Evolutionary conservation across 1,140 invertebrate species (phyloP).

Genomic region (Drosophila erecta): DNA sequence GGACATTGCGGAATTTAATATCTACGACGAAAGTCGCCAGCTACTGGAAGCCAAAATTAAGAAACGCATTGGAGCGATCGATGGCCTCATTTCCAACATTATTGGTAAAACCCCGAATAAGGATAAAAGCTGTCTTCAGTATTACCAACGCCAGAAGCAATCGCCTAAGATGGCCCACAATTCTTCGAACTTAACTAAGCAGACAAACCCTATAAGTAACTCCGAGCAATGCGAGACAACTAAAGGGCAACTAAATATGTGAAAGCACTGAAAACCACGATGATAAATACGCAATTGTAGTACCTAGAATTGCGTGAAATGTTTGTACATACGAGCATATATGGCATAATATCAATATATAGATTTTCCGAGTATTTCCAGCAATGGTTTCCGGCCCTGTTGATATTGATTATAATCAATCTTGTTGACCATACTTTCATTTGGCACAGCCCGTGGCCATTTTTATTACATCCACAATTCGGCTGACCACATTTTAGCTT

Average conservation of each 20-base stretch:
- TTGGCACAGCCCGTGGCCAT: neutral
- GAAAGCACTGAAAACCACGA: neutral
- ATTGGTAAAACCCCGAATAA: neutral
- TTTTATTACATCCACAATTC: conserved; percentile 48
- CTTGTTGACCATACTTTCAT: conserved; percentile 15
- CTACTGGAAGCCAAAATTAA: neutral
- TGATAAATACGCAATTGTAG: too few relatives aligned
- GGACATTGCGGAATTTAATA: neutral
- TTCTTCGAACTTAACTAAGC: neutral
- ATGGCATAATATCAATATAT: too few relatives aligned
- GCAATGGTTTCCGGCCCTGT: neutral
- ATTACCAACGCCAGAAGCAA: neutral
- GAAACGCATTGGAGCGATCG: neutral
- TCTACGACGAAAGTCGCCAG: neutral
- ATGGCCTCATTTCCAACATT: neutral
- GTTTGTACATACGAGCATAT: too few relatives aligned
- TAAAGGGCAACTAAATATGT: neutral
- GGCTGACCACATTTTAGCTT: conserved; percentile 73
- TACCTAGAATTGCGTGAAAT: too few relatives aligned
- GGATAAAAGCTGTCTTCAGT: neutral
- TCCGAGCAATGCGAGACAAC: neutral
- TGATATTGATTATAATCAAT: conserved; percentile 8
- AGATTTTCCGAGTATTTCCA: neutral
- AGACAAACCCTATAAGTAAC: neutral
- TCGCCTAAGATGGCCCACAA: neutral